phyloP scores from a whole-genome alignment of 2,113 vertebrate species.

The Cephalopholis sonnerati region DNA sequence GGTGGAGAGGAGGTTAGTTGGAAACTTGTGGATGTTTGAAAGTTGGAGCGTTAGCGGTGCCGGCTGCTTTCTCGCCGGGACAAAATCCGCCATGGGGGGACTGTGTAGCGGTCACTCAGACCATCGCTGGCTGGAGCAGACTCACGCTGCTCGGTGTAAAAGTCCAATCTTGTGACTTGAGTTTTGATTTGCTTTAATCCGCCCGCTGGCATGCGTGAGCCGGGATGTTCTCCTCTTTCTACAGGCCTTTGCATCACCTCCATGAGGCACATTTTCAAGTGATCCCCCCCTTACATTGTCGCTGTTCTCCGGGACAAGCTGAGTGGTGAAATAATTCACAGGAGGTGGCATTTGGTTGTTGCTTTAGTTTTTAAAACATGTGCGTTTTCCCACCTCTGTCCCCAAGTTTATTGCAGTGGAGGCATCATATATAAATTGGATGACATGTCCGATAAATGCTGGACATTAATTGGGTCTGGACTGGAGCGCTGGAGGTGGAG shows the following conservation, averaged over 20 bases:
- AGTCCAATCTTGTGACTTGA: conserved; percentile 40
- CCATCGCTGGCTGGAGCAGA: conserved; percentile 4
- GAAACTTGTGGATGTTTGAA: conserved; percentile 75
- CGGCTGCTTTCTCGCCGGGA: conserved; percentile 44
- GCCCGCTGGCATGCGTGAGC: conserved; percentile 3
- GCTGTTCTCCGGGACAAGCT: conserved; percentile 20
- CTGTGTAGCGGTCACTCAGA: conserved; percentile 35
- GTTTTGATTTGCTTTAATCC: conserved; percentile 31
- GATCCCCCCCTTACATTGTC: conserved; percentile 4
- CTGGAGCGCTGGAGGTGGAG: conserved; percentile 55
- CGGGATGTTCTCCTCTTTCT: background rate
- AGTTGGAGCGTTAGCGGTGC: conserved; percentile 67
- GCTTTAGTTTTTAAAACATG: conserved; percentile 5
- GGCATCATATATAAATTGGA: conserved; percentile 35
- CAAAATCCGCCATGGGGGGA: conserved; percentile 46
- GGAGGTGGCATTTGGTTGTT: conserved; percentile 19
- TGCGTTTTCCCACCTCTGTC: background rate
- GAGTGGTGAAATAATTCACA: conserved; percentile 35
- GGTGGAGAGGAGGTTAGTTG: background rate
- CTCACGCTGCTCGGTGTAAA: conserved; percentile 22
- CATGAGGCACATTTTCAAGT: background rate
- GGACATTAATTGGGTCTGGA: conserved; percentile 64
- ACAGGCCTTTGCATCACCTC: background rate
- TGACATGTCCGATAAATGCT: conserved; percentile 65
- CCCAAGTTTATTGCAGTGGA: conserved; percentile 8